phyloP scores from a whole-genome alignment of 2,797 vertebrate species.

The Diglossa cyanea region DNA sequence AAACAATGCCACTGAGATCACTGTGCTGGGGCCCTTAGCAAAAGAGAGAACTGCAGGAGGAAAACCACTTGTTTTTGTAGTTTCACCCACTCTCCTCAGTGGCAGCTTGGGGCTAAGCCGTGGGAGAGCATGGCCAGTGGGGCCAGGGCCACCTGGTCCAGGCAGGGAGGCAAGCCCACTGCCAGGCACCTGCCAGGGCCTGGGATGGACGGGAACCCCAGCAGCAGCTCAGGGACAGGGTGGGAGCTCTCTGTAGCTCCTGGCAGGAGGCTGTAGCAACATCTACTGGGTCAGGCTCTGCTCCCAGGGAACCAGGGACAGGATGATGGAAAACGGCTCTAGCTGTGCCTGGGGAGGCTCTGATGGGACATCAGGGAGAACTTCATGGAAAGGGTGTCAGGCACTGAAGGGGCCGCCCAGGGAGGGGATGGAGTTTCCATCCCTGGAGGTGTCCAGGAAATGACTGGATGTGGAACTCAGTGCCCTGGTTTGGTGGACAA shows the following conservation, averaged over 20 bases:
- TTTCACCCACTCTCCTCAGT: neutral
- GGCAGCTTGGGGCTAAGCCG: rapidly evolving
- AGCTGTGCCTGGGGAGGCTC: neutral
- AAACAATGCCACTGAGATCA: conserved; percentile 42
- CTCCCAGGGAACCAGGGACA: neutral
- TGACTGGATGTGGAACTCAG: rapidly evolving
- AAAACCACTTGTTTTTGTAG: neutral
- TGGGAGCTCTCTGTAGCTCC: neutral
- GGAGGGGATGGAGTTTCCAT: neutral
- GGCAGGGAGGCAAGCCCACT: rapidly evolving
- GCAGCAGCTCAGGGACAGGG: rapidly evolving
- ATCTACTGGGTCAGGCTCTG: rapidly evolving
- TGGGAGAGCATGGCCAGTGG: rapidly evolving
- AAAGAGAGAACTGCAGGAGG: neutral
- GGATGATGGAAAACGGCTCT: neutral
- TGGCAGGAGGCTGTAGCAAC: neutral
- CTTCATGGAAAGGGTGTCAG: neutral
- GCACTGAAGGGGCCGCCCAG: neutral
- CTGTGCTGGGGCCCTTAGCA: neutral
- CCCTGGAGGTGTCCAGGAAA: neutral
- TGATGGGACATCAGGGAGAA: neutral
- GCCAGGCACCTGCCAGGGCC: rapidly evolving
- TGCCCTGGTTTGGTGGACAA: no score
- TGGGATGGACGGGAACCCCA: rapidly evolving
- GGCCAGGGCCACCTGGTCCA: neutral